Conservation (phyloP, 2,797 vertebrate species). For the Mycteria americana region DNA sequence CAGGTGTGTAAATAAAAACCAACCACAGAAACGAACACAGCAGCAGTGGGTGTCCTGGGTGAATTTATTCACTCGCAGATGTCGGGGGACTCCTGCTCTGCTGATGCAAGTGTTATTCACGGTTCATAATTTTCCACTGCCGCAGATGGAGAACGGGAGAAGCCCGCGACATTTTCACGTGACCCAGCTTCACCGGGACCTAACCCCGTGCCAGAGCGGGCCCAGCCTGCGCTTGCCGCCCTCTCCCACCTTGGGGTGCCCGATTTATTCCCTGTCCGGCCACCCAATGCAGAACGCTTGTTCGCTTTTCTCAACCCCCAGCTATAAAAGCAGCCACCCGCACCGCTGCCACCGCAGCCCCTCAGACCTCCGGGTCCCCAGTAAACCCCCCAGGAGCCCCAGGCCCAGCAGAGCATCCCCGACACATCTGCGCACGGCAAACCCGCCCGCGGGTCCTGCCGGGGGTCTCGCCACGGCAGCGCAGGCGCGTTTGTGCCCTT, state of each 20-base stretch:
- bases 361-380: background rate
- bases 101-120: background rate
- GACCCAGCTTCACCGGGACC: rapidly evolving
- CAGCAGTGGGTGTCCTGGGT: background rate
- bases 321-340: background rate
- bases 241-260: background rate
- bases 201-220: background rate
- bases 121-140: background rate
- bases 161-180: rapidly evolving
- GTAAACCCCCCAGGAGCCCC: background rate
- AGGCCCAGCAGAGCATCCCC: background rate
- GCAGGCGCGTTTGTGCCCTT: background rate
- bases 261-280: background rate
- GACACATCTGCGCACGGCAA: rapidly evolving
- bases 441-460: rapidly evolving
- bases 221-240: background rate
- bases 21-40: background rate
- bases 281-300: background rate
- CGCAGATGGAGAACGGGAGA: background rate
- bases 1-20: background rate
- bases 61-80: rapidly evolving
- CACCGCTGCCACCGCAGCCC: background rate
- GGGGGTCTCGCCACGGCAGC: background rate
- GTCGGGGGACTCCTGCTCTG: background rate
- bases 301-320: background rate